Conservation (phyloP, 2,888 invertebrate genomes). For the Camptogramma bilineatum region DNA sequence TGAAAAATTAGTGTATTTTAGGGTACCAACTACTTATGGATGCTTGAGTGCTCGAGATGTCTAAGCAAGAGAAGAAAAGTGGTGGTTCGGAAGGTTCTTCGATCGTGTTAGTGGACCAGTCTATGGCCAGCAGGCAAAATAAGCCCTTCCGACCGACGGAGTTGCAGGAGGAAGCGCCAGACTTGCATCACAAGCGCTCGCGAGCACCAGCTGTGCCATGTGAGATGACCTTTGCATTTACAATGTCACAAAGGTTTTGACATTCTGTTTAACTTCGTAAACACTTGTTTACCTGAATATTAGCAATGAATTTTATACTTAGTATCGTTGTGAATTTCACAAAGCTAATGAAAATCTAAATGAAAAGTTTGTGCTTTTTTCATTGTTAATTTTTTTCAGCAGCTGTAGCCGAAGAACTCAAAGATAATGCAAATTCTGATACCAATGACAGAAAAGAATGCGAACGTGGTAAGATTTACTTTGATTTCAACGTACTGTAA, state of each 20-base stretch:
- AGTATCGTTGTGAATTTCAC: too few relatives aligned
- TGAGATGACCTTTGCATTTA: constrained; percentile 35
- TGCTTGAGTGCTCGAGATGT: constrained; percentile 66
- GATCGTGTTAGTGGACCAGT: constrained; percentile 62
- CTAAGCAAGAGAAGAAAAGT: constrained; percentile 69
- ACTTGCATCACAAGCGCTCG: constrained; percentile 62
- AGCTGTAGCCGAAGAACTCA: constrained; percentile 64
- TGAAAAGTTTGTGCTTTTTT: not conserved
- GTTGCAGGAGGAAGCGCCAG: constrained; percentile 56
- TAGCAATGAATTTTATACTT: not conserved
- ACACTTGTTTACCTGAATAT: constrained; percentile 1
- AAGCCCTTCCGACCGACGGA: constrained; percentile 60
- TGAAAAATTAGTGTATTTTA: constrained; percentile 63
- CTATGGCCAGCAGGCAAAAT: constrained; percentile 58
- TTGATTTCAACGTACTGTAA: not conserved
- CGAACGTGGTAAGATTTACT: constrained; percentile 52
- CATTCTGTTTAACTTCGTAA: constrained; percentile 3
- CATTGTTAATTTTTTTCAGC: constrained; percentile 24
- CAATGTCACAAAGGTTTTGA: not conserved
- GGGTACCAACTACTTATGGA: constrained; percentile 62
- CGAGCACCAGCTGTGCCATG: constrained; percentile 68
- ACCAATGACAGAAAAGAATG: constrained; percentile 52
- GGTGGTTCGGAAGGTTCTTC: constrained; percentile 50
- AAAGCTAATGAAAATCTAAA: not conserved
- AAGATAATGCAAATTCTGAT: constrained; percentile 51